A percentile compares a stretch with the other conserved stretches of the same genome.
phyloP scores from a whole-genome alignment of 1,140 invertebrate genomes.

The Hypothenemus hampei region DNA sequence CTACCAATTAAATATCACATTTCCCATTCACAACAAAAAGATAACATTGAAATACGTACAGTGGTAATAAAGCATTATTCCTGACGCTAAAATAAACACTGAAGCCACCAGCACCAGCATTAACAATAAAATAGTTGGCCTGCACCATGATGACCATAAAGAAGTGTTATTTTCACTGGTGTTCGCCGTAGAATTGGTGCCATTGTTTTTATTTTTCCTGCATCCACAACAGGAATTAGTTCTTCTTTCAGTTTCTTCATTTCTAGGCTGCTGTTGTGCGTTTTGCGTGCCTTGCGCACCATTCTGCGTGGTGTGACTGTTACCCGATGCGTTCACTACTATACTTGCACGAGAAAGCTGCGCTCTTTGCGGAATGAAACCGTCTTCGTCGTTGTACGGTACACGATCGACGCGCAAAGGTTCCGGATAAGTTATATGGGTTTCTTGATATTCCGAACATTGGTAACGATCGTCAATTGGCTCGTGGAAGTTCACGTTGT shows the following conservation, averaged over 20 bases:
- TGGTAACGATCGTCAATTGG: constrained; percentile 5
- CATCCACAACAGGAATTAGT: constrained; percentile 7
- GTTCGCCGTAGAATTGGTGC: background rate
- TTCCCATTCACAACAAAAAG: background rate
- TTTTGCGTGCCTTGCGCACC: constrained; percentile 20
- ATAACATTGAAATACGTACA: constrained; percentile 44
- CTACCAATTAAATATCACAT: too few species aligned
- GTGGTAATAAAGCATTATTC: constrained; percentile 50
- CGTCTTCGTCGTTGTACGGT: constrained; percentile 43
- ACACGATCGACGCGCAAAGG: constrained; percentile 42
- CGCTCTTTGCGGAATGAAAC: constrained; percentile 44
- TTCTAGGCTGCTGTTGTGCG: constrained; percentile 19
- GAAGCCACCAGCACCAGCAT: constrained; percentile 47
- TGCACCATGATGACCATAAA: constrained; percentile 44
- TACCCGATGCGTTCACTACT: constrained; percentile 50
- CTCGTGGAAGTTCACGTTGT: constrained; percentile 14
- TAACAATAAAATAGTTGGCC: constrained; percentile 46
- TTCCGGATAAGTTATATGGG: constrained; percentile 21
- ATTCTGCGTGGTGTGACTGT: constrained; percentile 35
- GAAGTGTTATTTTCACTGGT: constrained; percentile 24
- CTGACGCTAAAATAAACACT: constrained; percentile 48
- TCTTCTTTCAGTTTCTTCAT: background rate
- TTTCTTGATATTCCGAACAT: constrained; percentile 7
- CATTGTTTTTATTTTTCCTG: constrained; percentile 5
- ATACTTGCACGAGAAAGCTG: constrained; percentile 49